A percentile compares a stretch with the other conserved stretches of the same genome.
These are phyloP conservation scores for Ashinkailepas kermadecensis DNA, from an alignment of 2,888 invertebrate genomes.

Conservation along the genomic window DNA sequence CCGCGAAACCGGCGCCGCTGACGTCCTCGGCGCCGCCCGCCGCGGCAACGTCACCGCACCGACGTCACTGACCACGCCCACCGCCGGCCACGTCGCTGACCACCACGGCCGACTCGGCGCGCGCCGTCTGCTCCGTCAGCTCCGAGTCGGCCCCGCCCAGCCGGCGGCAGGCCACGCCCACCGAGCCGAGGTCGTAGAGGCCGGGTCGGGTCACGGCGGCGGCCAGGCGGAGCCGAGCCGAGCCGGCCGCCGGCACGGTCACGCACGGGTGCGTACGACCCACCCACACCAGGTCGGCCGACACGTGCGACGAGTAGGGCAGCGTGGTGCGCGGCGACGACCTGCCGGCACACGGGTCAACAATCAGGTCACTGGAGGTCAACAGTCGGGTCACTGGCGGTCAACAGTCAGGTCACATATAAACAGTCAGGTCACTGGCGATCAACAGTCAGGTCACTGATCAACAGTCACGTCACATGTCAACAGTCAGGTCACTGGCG, in stretches of 20 bases:
- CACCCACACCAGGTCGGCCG: constrained; percentile 44
- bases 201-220: constrained; percentile 57
- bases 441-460: too few relatives aligned
- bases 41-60: too few relatives aligned
- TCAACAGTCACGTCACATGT: too few relatives aligned
- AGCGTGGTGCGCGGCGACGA: constrained; percentile 35
- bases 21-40: background rate
- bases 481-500: too few relatives aligned
- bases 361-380: too few relatives aligned
- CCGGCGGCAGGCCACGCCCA: constrained; percentile 47
- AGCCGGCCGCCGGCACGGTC: constrained; percentile 40
- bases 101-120: constrained; percentile 23
- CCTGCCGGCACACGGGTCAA: background rate
- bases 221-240: constrained; percentile 52
- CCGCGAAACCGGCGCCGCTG: background rate
- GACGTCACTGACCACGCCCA: background rate
- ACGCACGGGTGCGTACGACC: constrained; percentile 45
- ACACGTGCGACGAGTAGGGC: constrained; percentile 43
- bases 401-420: too few relatives aligned
- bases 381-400: too few relatives aligned
- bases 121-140: constrained; percentile 19
- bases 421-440: too few relatives aligned
- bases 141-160: constrained; percentile 30
- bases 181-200: constrained; percentile 57
- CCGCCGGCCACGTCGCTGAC: background rate